Conservation (phyloP, 2,113 vertebrate species). For the Catagonus wagneri region DNA sequence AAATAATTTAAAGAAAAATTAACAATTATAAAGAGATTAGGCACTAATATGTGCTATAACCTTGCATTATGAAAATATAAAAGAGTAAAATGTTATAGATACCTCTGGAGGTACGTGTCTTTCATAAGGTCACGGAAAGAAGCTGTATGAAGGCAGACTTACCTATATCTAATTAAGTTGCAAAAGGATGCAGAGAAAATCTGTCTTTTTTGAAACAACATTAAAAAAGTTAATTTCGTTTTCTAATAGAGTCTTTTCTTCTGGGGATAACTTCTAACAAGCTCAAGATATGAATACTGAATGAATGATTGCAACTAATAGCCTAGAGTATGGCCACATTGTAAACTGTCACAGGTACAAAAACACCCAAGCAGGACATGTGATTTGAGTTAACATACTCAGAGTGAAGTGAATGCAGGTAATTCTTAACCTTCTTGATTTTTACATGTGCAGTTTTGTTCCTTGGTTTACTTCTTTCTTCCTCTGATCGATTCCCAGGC, state of each 20-base stretch:
- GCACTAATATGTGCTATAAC: neutral
- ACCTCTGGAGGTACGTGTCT: neutral
- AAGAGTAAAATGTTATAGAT: neutral
- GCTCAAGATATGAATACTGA: constrained; percentile 44
- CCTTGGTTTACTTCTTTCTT: constrained; percentile 73
- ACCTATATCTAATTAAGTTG: neutral
- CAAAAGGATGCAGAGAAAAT: constrained; percentile 34
- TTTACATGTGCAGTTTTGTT: constrained; percentile 71
- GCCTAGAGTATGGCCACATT: neutral
- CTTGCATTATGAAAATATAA: neutral
- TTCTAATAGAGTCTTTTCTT: neutral
- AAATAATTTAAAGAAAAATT: neutral
- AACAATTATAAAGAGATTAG: neutral
- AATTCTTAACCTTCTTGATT: constrained; percentile 46
- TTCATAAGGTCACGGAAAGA: neutral
- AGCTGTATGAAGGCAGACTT: neutral
- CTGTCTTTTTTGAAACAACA: neutral
- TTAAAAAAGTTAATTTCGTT: constrained; percentile 24
- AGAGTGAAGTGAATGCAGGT: constrained; percentile 21
- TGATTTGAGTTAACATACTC: constrained; percentile 60
- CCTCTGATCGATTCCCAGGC: constrained; percentile 71
- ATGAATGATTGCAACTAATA: neutral
- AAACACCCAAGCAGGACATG: neutral
- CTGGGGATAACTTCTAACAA: constrained; percentile 20
- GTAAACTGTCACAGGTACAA: neutral